These are phyloP conservation scores for Chrysomallon squamiferum DNA, from an alignment of 1,140 invertebrate species.

Conservation along the genomic window DNA sequence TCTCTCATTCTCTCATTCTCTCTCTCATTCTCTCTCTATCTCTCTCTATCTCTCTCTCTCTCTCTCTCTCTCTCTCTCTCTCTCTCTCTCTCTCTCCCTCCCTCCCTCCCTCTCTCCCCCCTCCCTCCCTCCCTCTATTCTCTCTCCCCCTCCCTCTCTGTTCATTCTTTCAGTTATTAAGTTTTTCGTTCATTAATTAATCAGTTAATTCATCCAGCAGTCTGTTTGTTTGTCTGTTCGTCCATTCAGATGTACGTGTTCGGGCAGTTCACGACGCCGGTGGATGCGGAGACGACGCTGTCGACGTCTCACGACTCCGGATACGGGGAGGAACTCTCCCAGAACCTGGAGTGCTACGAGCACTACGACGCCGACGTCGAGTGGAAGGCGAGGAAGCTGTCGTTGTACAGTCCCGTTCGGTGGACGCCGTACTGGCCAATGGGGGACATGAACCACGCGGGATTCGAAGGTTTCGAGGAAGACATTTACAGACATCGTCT, in stretches of 20 bases:
- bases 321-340: constrained; percentile 15
- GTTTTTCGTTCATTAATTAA: neutral
- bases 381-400: constrained; percentile 8
- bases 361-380: constrained; percentile 19
- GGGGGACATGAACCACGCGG: constrained; percentile 20
- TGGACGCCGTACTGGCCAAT: neutral
- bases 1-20: too few species aligned
- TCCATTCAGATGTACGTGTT: neutral
- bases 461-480: constrained; percentile 36
- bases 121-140: too few species aligned
- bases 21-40: too few species aligned
- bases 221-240: neutral
- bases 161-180: too few species aligned
- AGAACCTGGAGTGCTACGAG: constrained; percentile 31
- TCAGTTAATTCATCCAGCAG: neutral
- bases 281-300: constrained; percentile 5
- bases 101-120: neutral
- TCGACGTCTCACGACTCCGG: constrained; percentile 25
- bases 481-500: constrained; percentile 41
- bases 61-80: too few species aligned
- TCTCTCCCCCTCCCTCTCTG: too few species aligned
- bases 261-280: neutral
- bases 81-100: constrained; percentile 4
- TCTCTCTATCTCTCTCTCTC: too few species aligned
- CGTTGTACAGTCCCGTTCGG: neutral